Percentiles rank a stretch among this genome's conserved stretches.
phyloP scores from a whole-genome alignment of 1,140 invertebrate species.

The Drosophila subobscura region DNA sequence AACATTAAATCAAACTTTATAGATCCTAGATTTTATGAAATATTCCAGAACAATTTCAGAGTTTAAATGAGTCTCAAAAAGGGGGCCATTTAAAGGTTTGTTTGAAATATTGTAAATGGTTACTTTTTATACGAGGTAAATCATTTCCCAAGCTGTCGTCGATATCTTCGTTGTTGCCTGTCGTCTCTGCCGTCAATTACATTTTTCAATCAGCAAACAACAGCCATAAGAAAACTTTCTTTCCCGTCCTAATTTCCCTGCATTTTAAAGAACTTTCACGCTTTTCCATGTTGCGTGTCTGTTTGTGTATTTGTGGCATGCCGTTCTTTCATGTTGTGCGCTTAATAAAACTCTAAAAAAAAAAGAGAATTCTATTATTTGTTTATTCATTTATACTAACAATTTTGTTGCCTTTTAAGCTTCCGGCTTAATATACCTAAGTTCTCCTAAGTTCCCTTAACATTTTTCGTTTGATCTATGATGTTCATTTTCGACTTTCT shows the following conservation, averaged over 20 bases:
- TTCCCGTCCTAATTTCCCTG: constrained; percentile 15
- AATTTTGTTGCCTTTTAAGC: constrained; percentile 72
- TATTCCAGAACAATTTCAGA: too few species aligned
- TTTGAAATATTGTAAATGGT: too few species aligned
- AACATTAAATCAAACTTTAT: too few species aligned
- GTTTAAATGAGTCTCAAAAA: background rate
- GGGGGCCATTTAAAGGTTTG: background rate
- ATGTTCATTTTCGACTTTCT: constrained; percentile 43
- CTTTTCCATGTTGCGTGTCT: constrained; percentile 56
- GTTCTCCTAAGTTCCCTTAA: constrained; percentile 37
- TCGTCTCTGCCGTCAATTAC: background rate
- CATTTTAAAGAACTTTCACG: background rate
- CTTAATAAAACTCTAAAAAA: constrained; percentile 41
- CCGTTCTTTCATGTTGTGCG: constrained; percentile 55
- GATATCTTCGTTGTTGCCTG: constrained; percentile 42
- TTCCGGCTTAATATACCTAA: constrained; percentile 67
- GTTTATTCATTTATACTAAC: constrained; percentile 63
- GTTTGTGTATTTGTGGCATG: constrained; percentile 67
- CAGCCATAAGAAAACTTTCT: constrained; percentile 16
- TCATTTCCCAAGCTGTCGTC: constrained; percentile 27
- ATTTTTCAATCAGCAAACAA: background rate
- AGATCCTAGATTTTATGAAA: too few species aligned
- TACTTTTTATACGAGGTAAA: background rate
- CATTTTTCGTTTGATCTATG: constrained; percentile 37
- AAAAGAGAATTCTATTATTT: constrained; percentile 32